Conservation (phyloP, 2,113 vertebrate genomes). For the Rhizomys pruinosus region DNA sequence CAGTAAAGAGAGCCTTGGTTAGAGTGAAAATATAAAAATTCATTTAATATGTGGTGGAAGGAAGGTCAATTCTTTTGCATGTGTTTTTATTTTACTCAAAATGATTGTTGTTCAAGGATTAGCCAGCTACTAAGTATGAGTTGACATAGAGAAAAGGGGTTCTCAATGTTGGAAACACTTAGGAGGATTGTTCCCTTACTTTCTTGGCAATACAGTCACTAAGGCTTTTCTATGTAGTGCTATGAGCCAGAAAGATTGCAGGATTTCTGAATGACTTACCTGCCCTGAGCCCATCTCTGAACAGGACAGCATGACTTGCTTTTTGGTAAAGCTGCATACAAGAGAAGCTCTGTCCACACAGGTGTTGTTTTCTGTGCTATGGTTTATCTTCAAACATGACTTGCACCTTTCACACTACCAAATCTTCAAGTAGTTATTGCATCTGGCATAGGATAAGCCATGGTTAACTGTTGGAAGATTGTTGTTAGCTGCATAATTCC, state of each 20-base stretch:
- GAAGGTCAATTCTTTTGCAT: background rate
- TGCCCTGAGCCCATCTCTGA: rapidly evolving
- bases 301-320: background rate
- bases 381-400: background rate
- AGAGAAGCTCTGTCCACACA: background rate
- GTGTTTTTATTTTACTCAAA: background rate
- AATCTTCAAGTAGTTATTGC: background rate
- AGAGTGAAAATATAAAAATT: background rate
- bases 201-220: background rate
- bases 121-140: background rate
- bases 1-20: background rate
- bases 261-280: background rate
- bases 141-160: background rate
- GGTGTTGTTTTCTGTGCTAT: background rate
- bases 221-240: background rate
- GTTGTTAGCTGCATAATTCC: background rate
- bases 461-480: background rate
- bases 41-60: background rate
- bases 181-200: background rate
- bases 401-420: background rate
- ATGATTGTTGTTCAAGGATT: background rate
- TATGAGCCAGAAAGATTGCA: rapidly evolving
- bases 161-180: background rate
- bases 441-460: background rate
- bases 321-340: background rate